phyloP scores from a whole-genome alignment of 2,113 vertebrate species.

The Alouatta palliata region DNA sequence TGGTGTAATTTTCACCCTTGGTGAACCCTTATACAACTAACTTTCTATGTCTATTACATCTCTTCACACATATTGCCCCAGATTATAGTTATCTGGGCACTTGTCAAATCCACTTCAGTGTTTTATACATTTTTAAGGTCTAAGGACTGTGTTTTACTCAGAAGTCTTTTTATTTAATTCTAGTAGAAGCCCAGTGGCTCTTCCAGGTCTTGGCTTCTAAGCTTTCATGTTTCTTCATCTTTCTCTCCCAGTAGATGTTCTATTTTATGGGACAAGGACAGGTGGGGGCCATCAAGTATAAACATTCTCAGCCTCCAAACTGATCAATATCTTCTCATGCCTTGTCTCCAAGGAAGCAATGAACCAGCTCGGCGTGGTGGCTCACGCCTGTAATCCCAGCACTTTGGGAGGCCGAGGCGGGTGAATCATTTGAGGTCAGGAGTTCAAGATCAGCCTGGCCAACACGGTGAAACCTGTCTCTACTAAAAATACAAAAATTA shows the following conservation, averaged over 20 bases:
- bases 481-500: no score
- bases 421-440: no score
- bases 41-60: background rate
- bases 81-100: background rate
- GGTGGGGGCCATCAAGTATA: background rate
- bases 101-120: background rate
- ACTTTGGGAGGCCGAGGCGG: no score
- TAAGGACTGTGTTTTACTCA: background rate
- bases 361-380: background rate
- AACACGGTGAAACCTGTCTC: no score
- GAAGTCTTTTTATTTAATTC: constrained; percentile 9
- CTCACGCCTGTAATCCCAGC: no score
- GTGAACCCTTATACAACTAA: background rate
- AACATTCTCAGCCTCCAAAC: background rate
- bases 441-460: no score
- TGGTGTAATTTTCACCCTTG: background rate
- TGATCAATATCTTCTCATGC: background rate
- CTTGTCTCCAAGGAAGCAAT: background rate
- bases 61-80: background rate
- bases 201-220: background rate
- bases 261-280: background rate
- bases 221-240: background rate
- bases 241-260: background rate
- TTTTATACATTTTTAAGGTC: background rate
- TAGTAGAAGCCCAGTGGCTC: background rate